phyloP scores from a whole-genome alignment of 53 echinoderm and acorn worm species.

The Luidia sarsii region DNA sequence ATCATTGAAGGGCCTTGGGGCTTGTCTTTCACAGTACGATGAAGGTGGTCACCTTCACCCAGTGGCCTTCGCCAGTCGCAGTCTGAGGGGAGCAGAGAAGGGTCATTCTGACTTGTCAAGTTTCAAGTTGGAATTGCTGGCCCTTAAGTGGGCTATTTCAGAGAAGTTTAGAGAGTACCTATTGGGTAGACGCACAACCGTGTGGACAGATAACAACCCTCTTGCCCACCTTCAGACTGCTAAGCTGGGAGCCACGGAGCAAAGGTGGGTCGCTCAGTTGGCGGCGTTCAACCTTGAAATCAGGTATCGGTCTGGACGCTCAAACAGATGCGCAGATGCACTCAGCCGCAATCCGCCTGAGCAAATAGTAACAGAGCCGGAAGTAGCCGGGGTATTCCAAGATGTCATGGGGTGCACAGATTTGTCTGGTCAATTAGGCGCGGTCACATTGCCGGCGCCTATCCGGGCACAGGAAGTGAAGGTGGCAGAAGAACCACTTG shows the following conservation, averaged over 20 bases:
- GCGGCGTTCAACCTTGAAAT: conserved; percentile 50
- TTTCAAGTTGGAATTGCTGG: conserved; percentile 27
- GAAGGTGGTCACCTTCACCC: background rate
- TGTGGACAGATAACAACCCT: conserved; percentile 54
- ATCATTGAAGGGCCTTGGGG: background rate
- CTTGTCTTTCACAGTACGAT: background rate
- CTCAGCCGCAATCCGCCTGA: background rate
- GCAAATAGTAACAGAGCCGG: too few species aligned
- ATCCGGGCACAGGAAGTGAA: too few species aligned
- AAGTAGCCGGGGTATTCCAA: too few species aligned
- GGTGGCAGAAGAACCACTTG: too few species aligned
- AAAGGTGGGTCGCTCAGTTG: conserved; percentile 61
- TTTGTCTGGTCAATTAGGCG: too few species aligned
- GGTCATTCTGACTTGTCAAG: background rate
- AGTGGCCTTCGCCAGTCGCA: background rate
- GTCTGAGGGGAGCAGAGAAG: background rate
- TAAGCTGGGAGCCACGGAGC: conserved; percentile 60
- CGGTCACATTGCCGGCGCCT: too few species aligned
- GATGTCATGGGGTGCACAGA: too few species aligned
- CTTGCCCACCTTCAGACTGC: conserved; percentile 13
- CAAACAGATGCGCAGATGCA: conserved; percentile 30
- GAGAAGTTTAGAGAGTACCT: conserved; percentile 32
- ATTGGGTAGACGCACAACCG: background rate
- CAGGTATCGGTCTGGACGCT: conserved; percentile 40
- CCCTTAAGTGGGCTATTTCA: conserved; percentile 38